Evolutionary conservation across 2,888 invertebrate genomes (phyloP).

Genomic region (Macrosoma leucophasiata): DNA sequence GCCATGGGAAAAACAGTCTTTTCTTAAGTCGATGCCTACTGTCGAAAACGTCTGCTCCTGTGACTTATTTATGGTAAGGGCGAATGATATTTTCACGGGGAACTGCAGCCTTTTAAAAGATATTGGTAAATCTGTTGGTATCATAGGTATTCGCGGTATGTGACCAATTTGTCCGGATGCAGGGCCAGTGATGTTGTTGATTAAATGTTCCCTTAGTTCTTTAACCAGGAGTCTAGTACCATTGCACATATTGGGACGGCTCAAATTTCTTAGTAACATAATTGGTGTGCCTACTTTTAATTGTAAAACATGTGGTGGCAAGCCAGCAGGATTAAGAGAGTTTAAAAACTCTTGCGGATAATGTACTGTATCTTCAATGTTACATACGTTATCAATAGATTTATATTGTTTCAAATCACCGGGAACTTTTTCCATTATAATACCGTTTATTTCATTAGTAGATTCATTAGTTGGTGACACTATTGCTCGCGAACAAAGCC

Average conservation of each 20-base stretch:
- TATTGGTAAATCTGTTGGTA: slow-evolving; percentile 24
- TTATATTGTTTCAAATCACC: slow-evolving; percentile 15
- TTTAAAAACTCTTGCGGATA: slow-evolving; percentile 31
- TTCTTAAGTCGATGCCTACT: slow-evolving; percentile 14
- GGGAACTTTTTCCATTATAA: slow-evolving; percentile 23
- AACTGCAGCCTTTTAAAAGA: slow-evolving; percentile 26
- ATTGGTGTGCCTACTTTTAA: slow-evolving; percentile 17
- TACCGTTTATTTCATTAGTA: slow-evolving; percentile 28
- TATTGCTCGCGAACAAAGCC: slow-evolving; percentile 28
- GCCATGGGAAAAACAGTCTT: slow-evolving; percentile 10
- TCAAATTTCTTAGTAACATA: slow-evolving; percentile 15
- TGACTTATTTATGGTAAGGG: slow-evolving; percentile 18
- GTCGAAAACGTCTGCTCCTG: slow-evolving; percentile 15
- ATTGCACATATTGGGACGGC: slow-evolving; percentile 19
- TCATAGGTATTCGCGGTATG: slow-evolving; percentile 26
- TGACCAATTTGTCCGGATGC: slow-evolving; percentile 26
- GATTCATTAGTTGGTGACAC: slow-evolving; percentile 27
- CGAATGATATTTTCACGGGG: slow-evolving; percentile 18
- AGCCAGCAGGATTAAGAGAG: slow-evolving; percentile 26
- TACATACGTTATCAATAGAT: slow-evolving; percentile 25
- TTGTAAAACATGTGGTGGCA: slow-evolving; percentile 25
- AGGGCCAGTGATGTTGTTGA: slow-evolving; percentile 26
- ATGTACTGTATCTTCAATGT: slow-evolving; percentile 27
- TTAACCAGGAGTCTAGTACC: slow-evolving; percentile 21
- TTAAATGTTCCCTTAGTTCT: slow-evolving; percentile 27